A percentile compares a stretch with the other conserved stretches of the same genome.
Evolutionary conservation across 2,888 invertebrate genomes (phyloP).

Genomic region (Caenorhabditis doughertyi): DNA sequence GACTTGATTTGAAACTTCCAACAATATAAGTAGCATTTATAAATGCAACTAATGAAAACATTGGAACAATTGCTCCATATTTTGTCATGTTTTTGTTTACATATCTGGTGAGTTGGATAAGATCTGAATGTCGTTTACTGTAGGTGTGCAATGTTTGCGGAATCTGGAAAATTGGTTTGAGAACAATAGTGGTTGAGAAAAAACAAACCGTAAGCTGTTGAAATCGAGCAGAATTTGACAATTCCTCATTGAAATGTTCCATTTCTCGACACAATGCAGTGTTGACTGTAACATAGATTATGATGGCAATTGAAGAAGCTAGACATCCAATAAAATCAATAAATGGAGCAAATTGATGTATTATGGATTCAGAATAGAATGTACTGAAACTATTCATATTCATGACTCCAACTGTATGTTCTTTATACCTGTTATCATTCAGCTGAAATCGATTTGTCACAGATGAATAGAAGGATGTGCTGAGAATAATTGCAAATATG

Average conservation of each 20-base stretch:
- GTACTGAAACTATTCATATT: constrained; percentile 30
- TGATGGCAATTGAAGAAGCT: constrained; percentile 45
- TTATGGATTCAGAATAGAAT: constrained; percentile 50
- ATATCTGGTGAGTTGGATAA: constrained; percentile 53
- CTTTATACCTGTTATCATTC: constrained; percentile 47
- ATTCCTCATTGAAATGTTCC: constrained; percentile 64
- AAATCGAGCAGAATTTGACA: constrained; percentile 58
- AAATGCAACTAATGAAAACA: constrained; percentile 42
- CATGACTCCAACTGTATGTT: too few relatives aligned
- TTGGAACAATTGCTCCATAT: constrained; percentile 51
- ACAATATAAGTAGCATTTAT: constrained; percentile 45
- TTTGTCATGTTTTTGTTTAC: constrained; percentile 45
- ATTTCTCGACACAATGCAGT: constrained; percentile 54
- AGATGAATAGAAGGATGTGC: constrained; percentile 52
- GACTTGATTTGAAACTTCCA: constrained; percentile 32
- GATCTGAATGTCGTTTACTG: constrained; percentile 65
- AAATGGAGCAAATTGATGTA: constrained; percentile 52
- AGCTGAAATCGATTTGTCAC: constrained; percentile 35
- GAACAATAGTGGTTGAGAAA: constrained; percentile 58
- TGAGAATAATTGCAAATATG: constrained; percentile 41
- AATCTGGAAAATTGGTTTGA: constrained; percentile 46
- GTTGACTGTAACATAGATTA: constrained; percentile 57
- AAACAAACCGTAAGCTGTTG: constrained; percentile 55
- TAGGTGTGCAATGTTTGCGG: constrained; percentile 57
- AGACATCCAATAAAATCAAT: constrained; percentile 60